These are phyloP conservation scores for Calyptommatus sinebrachiatus DNA, from an alignment of 2,113 vertebrate genomes.

Conservation along the genomic window DNA sequence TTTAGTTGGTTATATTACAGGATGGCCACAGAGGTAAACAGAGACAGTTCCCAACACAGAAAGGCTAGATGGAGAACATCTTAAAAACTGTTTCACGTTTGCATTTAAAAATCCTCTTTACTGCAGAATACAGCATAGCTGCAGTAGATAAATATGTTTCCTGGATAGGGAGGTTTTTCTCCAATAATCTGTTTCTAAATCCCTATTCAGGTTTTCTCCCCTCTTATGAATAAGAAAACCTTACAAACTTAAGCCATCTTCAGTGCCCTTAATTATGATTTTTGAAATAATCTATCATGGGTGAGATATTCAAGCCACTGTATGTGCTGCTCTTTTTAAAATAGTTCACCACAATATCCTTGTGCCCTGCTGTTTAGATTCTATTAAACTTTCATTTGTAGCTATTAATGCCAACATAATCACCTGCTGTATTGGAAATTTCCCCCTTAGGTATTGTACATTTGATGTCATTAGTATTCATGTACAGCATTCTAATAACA, in stretches of 20 bases:
- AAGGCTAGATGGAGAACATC: neutral
- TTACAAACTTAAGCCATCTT: slow-evolving; percentile 29
- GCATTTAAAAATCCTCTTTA: neutral
- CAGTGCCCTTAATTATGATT: slow-evolving; percentile 55
- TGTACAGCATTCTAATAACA: slow-evolving; percentile 39
- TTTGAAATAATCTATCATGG: slow-evolving; percentile 53
- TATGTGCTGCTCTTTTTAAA: slow-evolving; percentile 35
- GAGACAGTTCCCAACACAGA: neutral
- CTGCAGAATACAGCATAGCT: neutral
- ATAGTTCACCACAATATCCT: slow-evolving; percentile 54
- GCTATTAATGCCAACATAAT: slow-evolving; percentile 49
- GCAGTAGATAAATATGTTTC: neutral
- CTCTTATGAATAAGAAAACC: slow-evolving; percentile 1
- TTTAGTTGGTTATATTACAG: neutral
- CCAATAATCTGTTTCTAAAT: slow-evolving; percentile 3
- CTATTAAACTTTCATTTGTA: slow-evolving; percentile 49
- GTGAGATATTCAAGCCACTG: slow-evolving; percentile 33
- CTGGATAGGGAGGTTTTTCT: neutral
- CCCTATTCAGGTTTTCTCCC: neutral
- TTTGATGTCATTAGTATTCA: slow-evolving; percentile 53
- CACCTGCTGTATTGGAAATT: slow-evolving; percentile 52
- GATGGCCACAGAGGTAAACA: neutral
- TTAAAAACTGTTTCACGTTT: neutral
- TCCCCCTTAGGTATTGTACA: slow-evolving; percentile 42
- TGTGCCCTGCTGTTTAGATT: slow-evolving; percentile 51